Base-by-base conservation (phyloP, 2,888 invertebrate species). In the Drosophila testacea region DNA sequence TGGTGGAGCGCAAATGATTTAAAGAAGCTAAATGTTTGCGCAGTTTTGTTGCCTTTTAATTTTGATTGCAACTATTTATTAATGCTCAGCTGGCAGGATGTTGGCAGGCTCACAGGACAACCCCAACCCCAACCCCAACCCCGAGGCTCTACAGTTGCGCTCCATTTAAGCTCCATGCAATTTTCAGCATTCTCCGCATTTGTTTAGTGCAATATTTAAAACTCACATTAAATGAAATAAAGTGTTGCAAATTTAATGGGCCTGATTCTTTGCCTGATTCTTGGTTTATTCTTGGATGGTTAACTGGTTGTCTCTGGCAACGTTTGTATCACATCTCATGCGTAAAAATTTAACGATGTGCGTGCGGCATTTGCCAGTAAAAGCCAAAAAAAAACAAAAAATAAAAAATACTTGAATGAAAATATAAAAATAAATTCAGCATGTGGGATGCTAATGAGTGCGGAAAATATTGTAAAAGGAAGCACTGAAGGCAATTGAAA, bases 21-120 rank as follows among this genome's bases (percentile, higher is more conserved):
- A 71, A 81, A 73, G 79, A 73, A 73, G 75, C 69, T 50, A 73
- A 77, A 82, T 75, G 86, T 63, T 67, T 75, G 60, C 69, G 73
- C 75, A 75, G 50, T 73, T 81, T 77, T 74, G 73, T 67, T 71
- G 83, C 66, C 86, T 85, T 86, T 83, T 83, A 83, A 83, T 86
- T 81, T 81, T 83, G 81, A 87, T 83, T 86, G 81, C 83, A 71
- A 86, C 83, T 83, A 83, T 83, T 83, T 83, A 83, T 83, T 87
- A 83, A 86, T 81, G 77, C 76, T 69, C 60, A 68, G 57, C 55
- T 60, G 57, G 16, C 77, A 62, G 72, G 72, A 66, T 32, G 77
- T 48, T 62, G 68, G 68, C 64, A 52, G 67, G 47, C 61, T 51
- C 60, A 63, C 71, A 64, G 66, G 44, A 62, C 60, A 61, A 57